A percentile compares a stretch with the other conserved stretches of the same genome.
Conservation (phyloP, 2,888 invertebrate species). For the Torymus aiolomorphi region DNA sequence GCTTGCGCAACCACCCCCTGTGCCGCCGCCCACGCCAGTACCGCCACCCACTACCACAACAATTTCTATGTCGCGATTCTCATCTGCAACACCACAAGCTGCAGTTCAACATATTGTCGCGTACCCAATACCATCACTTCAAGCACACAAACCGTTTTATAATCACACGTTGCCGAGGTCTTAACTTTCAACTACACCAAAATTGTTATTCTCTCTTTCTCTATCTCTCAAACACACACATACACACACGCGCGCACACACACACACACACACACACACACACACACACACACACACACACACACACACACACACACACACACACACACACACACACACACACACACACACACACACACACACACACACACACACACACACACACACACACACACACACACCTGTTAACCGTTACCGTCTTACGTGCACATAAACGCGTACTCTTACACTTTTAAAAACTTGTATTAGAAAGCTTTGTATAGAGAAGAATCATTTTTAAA, state of each 20-base stretch:
- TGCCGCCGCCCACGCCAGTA: conserved; percentile 60
- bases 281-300: too few species aligned
- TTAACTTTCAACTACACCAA: conserved; percentile 60
- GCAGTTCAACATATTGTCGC: conserved; percentile 20
- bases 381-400: too few species aligned
- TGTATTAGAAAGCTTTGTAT: neutral
- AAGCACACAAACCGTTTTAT: conserved; percentile 65
- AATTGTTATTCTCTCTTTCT: conserved; percentile 1
- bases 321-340: too few species aligned
- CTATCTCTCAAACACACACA: too few species aligned
- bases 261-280: too few species aligned
- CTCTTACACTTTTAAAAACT: too few species aligned
- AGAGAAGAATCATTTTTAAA: neutral
- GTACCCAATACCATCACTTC: conserved; percentile 58
- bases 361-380: too few species aligned
- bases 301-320: too few species aligned
- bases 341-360: too few species aligned
- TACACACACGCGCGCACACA: neutral
- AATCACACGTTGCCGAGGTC: conserved; percentile 69
- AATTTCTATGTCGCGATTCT: conserved; percentile 53
- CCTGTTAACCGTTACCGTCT: too few species aligned
- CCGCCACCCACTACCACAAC: conserved; percentile 49
- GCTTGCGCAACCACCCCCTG: conserved; percentile 51
- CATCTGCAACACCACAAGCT: conserved; percentile 58
- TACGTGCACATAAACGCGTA: too few species aligned